Conservation (phyloP, 2,888 invertebrate species). For the Caradrina clavipalpis region DNA sequence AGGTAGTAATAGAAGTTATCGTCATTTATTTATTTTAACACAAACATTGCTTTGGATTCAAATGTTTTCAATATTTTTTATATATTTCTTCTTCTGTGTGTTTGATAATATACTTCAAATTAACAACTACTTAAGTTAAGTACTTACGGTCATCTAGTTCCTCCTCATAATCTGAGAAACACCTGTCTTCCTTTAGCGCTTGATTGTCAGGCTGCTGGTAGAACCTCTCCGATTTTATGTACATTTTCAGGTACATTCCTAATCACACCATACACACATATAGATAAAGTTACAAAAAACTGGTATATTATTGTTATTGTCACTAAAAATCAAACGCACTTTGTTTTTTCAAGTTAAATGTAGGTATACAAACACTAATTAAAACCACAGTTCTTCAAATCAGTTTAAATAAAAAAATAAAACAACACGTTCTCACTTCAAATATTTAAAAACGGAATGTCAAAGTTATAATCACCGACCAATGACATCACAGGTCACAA, state of each 20-base stretch:
- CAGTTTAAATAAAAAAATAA: constrained; percentile 14
- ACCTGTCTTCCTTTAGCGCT: constrained; percentile 81
- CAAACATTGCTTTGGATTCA: neutral
- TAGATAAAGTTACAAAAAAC: neutral
- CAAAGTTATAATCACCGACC: constrained; percentile 52
- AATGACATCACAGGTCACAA: constrained; percentile 61
- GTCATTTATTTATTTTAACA: neutral
- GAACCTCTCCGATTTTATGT: constrained; percentile 87
- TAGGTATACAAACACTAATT: constrained; percentile 23
- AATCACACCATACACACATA: constrained; percentile 53
- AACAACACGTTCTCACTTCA: constrained; percentile 35
- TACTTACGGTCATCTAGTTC: constrained; percentile 85
- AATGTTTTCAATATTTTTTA: neutral
- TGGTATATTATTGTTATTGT: constrained; percentile 27
- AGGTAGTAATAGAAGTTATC: too few species aligned
- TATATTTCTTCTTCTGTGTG: neutral
- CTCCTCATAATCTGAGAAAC: constrained; percentile 86
- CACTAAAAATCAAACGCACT: constrained; percentile 33
- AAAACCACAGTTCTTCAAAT: constrained; percentile 12
- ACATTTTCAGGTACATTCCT: constrained; percentile 88
- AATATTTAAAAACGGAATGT: constrained; percentile 42
- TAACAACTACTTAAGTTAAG: neutral
- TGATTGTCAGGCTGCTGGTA: constrained; percentile 84
- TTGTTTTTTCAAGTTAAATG: constrained; percentile 24
- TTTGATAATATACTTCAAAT: neutral